Percentiles rank a stretch among this genome's conserved stretches.
These are phyloP conservation scores for Caiman crocodilus DNA, from an alignment of 2,797 vertebrate species.

Conservation along the genomic window DNA sequence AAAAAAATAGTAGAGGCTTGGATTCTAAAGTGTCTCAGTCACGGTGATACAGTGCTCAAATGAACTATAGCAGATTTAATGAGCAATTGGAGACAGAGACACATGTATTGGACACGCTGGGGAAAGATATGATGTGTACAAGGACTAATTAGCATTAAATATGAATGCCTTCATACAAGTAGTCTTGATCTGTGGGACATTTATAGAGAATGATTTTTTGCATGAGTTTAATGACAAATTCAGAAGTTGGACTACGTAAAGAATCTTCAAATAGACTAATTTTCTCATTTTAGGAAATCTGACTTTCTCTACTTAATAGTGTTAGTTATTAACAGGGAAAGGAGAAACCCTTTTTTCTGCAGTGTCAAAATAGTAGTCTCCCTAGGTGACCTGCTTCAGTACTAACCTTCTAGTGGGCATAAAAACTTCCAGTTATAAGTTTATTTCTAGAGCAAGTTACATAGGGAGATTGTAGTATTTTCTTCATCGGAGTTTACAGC, in stretches of 20 bases:
- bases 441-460: too few relatives aligned
- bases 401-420: too few relatives aligned
- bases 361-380: constrained; percentile 3
- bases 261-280: constrained; percentile 65
- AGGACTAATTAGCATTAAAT: constrained; percentile 86
- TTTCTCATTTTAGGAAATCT: constrained; percentile 50
- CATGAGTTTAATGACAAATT: constrained; percentile 73
- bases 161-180: constrained; percentile 79
- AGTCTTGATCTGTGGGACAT: constrained; percentile 80
- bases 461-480: too few relatives aligned
- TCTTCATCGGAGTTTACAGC: too few relatives aligned
- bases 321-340: constrained; percentile 36
- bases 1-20: constrained; percentile 46
- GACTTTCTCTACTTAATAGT: constrained; percentile 37
- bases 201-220: constrained; percentile 76
- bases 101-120: constrained; percentile 82
- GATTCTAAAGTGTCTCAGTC: constrained; percentile 67
- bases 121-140: constrained; percentile 78
- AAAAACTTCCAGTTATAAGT: too few relatives aligned
- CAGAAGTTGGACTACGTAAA: constrained; percentile 58
- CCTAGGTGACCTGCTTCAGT: too few relatives aligned
- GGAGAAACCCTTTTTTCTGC: background rate
- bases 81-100: constrained; percentile 85
- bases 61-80: constrained; percentile 86
- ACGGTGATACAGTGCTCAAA: constrained; percentile 79